Evolutionary conservation across 2,888 invertebrate species (phyloP), one percentile per base, ranked within the genome.

Genomic region (Ennomos quercinarius): DNA sequence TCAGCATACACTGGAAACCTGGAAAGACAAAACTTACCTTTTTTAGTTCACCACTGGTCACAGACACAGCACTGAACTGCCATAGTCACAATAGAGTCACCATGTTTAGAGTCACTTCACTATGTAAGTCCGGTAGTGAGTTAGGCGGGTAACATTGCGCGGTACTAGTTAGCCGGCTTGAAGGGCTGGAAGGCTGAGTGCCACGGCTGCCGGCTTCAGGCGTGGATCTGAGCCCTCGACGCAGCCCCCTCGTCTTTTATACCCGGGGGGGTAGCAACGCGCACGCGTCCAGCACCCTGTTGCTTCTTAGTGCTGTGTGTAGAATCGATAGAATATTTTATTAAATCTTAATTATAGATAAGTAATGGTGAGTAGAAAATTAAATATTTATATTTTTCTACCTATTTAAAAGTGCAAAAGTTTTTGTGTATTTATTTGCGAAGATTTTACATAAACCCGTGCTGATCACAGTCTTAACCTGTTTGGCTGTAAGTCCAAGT

Each of bases 211-310:
- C 75, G 80, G 80, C 74, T 77, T 70, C 82, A 75, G 77, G 77
- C 84, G 85, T 71, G 76, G 79, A 76, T 89, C 73, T 91, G 91
- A 84, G 80, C 73, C 71, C 78, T 68, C 66, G 78, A 67, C 77
- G 69, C 73, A 72, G 77, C 83, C 74, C 80, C 79, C 72, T 71
- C 74, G 69, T 80, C 73, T 78, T 90, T 88, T 91, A 90, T 86
- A 68, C 74, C 63, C 63, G 51, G 64, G 48, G 81, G 89, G 89
- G 83, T 81, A 80, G 82, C 72, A 82, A 78, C 90, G 91, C 91
- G 91, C 91, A 91, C 84, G 91, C 91, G 91, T 91, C 84, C 83
- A 81, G 85, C 87, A 91, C 91, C 91, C 91, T 91, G 91, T 91
- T 91, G 91, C 91, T 90, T 91, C 91, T 62, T 80, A 83, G 86